Conservation (phyloP, 64 coral and sea anemone genomes). For the Montipora capricornis region DNA sequence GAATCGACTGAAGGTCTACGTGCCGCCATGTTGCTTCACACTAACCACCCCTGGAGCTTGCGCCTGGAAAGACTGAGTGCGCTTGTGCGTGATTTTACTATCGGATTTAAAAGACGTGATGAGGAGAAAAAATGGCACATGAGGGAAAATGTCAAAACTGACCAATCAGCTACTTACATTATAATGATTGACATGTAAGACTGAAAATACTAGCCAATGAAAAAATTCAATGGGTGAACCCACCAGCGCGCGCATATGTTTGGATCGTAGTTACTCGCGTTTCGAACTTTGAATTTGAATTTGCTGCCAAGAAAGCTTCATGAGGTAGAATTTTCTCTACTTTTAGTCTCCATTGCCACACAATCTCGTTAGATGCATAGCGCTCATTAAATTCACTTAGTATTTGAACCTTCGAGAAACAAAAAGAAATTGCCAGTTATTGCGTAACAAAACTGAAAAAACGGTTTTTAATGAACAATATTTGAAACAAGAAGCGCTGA, state of each 20-base stretch:
- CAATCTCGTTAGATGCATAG: background rate
- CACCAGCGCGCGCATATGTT: constrained; percentile 4
- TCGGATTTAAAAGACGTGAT: constrained; percentile 28
- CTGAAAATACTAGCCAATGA: constrained; percentile 40
- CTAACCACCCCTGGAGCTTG: background rate
- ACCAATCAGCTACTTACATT: constrained; percentile 41
- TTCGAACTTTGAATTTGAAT: no score
- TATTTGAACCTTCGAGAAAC: background rate
- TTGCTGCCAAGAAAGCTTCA: no score
- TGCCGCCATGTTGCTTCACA: constrained; percentile 60
- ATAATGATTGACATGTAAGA: constrained; percentile 10
- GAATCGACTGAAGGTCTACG: background rate
- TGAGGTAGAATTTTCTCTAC: no score
- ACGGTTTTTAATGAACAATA: background rate
- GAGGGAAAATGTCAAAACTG: constrained; percentile 42
- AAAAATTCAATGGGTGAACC: background rate
- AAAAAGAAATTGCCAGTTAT: background rate
- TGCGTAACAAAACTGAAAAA: background rate
- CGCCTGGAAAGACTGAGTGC: constrained; percentile 6
- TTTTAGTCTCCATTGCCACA: background rate
- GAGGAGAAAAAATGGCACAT: constrained; percentile 17
- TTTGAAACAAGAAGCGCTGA: no score
- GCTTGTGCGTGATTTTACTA: background rate
- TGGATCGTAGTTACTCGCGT: no score
- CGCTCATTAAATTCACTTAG: no score